Percentiles rank a stretch among this genome's conserved stretches.
phyloP scores from a whole-genome alignment of 2,888 invertebrate genomes.

The Mythimna impura region DNA sequence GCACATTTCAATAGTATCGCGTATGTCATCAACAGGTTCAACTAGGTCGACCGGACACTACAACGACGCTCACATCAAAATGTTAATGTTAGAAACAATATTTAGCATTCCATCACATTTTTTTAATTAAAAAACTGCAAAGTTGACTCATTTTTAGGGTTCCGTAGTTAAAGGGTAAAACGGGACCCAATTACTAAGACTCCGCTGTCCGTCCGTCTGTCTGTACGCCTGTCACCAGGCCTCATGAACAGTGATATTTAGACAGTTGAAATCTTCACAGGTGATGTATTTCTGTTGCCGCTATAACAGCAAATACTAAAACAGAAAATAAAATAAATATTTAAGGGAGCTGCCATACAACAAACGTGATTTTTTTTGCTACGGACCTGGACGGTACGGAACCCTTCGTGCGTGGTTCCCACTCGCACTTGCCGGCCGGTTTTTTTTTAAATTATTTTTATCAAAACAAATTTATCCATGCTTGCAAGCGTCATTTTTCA shows the following conservation, averaged over 20 bases:
- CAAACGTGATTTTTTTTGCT: no score
- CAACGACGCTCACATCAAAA: slow-evolving; percentile 34
- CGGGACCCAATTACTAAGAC: no score
- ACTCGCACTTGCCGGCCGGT: neutral
- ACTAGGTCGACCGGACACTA: slow-evolving; percentile 87
- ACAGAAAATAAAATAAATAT: neutral
- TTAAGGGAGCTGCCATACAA: no score
- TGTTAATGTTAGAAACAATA: slow-evolving; percentile 53
- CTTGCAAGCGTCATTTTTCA: no score
- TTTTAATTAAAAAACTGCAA: slow-evolving; percentile 28
- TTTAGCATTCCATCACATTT: slow-evolving; percentile 43
- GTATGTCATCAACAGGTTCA: slow-evolving; percentile 79
- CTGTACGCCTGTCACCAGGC: no score
- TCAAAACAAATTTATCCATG: no score
- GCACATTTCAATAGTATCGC: slow-evolving; percentile 82
- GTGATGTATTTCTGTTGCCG: slow-evolving; percentile 1
- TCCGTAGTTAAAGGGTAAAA: no score
- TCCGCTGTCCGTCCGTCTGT: no score
- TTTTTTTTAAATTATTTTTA: neutral
- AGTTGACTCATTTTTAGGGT: no score
- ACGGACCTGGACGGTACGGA: no score
- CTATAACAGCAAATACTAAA: neutral
- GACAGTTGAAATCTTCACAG: neutral
- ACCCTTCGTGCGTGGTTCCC: no score
- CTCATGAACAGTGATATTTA: no score